Percentiles rank a stretch among this genome's conserved stretches.
Evolutionary conservation across 2,888 invertebrate genomes (phyloP).

Genomic region (Melieria picta): DNA sequence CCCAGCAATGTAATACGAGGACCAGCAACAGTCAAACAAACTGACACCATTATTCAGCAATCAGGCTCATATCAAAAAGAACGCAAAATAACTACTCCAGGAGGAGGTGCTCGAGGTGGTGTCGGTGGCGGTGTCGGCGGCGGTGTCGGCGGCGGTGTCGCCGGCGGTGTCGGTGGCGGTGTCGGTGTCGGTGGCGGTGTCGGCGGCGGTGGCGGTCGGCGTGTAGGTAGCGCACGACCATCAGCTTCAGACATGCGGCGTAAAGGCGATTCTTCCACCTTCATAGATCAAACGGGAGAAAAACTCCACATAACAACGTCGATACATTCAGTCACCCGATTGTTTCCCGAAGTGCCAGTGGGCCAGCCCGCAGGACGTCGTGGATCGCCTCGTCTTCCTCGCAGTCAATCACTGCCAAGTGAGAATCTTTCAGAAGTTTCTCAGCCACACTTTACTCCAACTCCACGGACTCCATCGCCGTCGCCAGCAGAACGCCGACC

Average conservation of each 20-base stretch:
- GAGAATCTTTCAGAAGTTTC: conserved; percentile 26
- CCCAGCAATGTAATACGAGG: background rate
- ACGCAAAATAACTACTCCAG: background rate
- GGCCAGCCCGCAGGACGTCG: background rate
- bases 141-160: background rate
- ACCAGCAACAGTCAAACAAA: conserved; percentile 10
- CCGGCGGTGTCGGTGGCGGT: background rate
- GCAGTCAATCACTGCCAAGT: conserved; percentile 26
- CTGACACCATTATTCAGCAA: conserved; percentile 20
- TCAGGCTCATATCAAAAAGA: conserved; percentile 19
- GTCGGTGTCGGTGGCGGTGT: background rate
- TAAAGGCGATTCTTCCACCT: background rate
- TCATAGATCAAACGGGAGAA: conserved; percentile 18
- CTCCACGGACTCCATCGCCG: background rate
- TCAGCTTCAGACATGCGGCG: background rate
- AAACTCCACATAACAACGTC: conserved; percentile 20
- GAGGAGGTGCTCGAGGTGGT: background rate
- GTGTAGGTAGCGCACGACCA: background rate
- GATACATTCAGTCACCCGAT: conserved; percentile 13
- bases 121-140: background rate
- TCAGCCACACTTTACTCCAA: background rate
- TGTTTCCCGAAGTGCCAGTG: background rate
- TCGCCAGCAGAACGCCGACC: background rate
- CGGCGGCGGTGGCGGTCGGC: background rate
- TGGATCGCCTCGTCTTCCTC: no score